Evolutionary conservation across 2,888 invertebrate genomes (phyloP).

Genomic region (Cyclophora albipunctata): DNA sequence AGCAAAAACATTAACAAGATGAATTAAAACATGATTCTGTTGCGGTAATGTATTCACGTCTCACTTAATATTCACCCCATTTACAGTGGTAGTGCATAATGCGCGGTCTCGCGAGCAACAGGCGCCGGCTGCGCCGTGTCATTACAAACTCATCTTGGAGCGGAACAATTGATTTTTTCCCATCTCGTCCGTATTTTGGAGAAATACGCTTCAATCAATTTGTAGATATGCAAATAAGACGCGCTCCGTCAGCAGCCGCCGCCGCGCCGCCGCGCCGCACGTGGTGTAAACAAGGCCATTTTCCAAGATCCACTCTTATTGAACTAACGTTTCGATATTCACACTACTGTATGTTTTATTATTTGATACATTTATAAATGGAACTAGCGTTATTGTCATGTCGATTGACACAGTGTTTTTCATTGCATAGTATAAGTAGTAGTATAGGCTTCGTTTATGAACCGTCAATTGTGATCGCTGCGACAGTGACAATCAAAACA

Average conservation of each 20-base stretch:
- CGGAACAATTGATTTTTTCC: constrained; percentile 49
- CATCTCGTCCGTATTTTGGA: constrained; percentile 38
- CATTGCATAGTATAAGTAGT: no score
- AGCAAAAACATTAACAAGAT: background rate
- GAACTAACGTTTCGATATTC: no score
- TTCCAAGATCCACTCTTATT: background rate
- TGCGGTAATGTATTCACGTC: constrained; percentile 7
- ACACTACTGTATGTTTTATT: no score
- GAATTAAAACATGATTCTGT: constrained; percentile 11
- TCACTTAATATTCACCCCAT: constrained; percentile 18
- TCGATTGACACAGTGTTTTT: no score
- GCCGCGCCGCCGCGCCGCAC: constrained; percentile 8
- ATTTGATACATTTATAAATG: no score
- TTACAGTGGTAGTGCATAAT: constrained; percentile 14
- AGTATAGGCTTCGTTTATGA: no score
- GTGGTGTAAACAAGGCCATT: background rate
- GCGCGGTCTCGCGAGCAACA: constrained; percentile 30
- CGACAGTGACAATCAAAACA: no score
- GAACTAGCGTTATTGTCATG: no score
- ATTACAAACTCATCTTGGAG: constrained; percentile 55
- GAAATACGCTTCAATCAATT: constrained; percentile 67
- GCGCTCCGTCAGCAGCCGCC: constrained; percentile 38
- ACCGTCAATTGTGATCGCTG: no score
- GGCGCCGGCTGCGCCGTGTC: constrained; percentile 35
- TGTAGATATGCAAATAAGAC: constrained; percentile 63